phyloP scores from a whole-genome alignment of 2,113 vertebrate genomes.

The Cisticola juncidis region DNA sequence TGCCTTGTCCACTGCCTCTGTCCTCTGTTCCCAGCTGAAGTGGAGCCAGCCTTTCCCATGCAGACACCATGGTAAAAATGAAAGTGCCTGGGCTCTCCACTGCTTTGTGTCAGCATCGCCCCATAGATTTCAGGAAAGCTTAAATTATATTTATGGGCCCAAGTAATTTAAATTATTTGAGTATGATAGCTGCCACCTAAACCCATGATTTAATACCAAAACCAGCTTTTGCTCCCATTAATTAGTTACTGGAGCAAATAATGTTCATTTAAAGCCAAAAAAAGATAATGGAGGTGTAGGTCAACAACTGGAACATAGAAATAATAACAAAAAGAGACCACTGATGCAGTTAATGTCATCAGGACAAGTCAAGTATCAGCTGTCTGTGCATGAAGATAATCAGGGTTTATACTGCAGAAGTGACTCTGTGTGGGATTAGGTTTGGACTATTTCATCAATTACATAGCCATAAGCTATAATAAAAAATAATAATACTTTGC shows the following conservation, averaged over 20 bases:
- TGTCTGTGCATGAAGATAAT: neutral
- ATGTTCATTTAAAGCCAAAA: neutral
- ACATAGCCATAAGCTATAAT: constrained; percentile 4
- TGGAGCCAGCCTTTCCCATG: neutral
- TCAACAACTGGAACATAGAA: neutral
- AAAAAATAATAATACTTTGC: constrained; percentile 46
- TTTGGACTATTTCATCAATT: constrained; percentile 25
- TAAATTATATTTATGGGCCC: neutral
- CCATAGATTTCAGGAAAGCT: neutral
- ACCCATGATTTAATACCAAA: neutral
- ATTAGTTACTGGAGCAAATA: neutral
- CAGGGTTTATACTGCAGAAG: constrained; percentile 10
- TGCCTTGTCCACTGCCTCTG: neutral
- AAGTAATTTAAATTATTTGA: neutral
- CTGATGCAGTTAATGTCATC: neutral
- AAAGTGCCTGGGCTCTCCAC: neutral
- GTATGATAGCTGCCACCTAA: neutral
- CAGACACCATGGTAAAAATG: neutral
- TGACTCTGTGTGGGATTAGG: neutral
- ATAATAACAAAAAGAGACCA: neutral
- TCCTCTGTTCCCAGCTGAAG: neutral
- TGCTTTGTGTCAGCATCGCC: neutral
- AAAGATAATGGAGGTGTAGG: neutral
- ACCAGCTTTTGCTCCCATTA: neutral
- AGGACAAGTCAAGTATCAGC: neutral